Evolutionary conservation across 2,888 invertebrate genomes (phyloP), one percentile per base, ranked within the genome.

Genomic region (Endotricha flammealis): DNA sequence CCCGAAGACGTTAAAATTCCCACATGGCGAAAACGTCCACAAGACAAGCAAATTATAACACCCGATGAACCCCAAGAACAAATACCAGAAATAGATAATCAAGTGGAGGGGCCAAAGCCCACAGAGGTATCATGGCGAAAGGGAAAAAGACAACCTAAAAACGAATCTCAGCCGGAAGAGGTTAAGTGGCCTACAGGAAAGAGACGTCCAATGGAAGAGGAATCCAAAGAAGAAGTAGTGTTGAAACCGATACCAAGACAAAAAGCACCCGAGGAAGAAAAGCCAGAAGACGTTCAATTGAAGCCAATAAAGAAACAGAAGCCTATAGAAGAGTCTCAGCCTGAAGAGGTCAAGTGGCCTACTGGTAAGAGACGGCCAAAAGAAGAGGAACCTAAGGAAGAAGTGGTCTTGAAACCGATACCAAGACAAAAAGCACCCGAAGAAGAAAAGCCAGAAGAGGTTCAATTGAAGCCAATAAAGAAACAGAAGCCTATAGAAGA

Each of bases 361-460:
- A 34, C 38, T 6, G 48, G 31, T 10, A 46, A 45, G 16, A 32
- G 57, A 16, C 48, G 39, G 31, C 66, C 70, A 0, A 63, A 63
- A 36, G 68, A 73, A 51, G 72, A 82, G 62, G 69, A 41, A 58
- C 67, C 55, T 53, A 74, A 39, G 10, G 47, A 50, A 30, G 48
- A 50, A 16, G 41, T 48, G 1, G 27, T 37, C n/a, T 41, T 68
- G 64, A 57, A 87, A 75, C 68, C 56, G 64, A 54, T 48, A 46
- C 59, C 36, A 44, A 50, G 49, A 49, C 49, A 46, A 46, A 39
- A 64, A 23, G 46, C 41, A 22, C 39, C 38, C 4, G 68, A 61
- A 25, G 66, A 74, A 31, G 76, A 57, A 33, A 75, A 60, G 69
- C 72, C 53, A 27, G 60, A 53, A 5, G 77, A 67, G 8, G 70